phyloP scores from a whole-genome alignment of 2,797 vertebrate species.

The Intellagama lesueurii region DNA sequence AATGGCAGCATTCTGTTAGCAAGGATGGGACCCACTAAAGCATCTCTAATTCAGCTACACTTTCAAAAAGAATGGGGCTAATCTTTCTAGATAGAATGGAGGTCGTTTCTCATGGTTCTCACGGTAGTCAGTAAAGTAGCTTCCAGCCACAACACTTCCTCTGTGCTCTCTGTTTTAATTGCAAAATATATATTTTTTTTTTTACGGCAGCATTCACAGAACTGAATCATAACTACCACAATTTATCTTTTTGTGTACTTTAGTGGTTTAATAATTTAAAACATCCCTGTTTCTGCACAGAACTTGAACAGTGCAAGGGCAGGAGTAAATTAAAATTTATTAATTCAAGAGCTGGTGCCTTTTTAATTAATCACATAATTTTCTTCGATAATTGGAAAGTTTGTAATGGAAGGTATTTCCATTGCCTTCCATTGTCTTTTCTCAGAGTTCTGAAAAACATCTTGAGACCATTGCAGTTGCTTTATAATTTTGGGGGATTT shows the following conservation, averaged over 20 bases:
- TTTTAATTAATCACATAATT: constrained; percentile 24
- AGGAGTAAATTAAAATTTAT: constrained; percentile 67
- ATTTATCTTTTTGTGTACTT: constrained; percentile 52
- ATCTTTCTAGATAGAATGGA: background rate
- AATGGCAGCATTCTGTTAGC: background rate
- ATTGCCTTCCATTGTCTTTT: too few relatives aligned
- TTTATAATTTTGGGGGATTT: background rate
- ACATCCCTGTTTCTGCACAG: constrained; percentile 43
- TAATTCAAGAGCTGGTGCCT: constrained; percentile 62
- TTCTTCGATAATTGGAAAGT: constrained; percentile 18
- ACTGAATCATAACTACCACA: constrained; percentile 11
- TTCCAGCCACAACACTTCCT: background rate
- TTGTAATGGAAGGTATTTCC: background rate
- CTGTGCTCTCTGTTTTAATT: constrained; percentile 1
- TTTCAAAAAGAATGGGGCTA: background rate
- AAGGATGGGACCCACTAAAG: background rate
- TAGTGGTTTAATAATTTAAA: constrained; percentile 63
- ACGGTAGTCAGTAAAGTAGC: background rate
- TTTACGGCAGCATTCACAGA: background rate
- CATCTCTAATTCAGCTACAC: background rate
- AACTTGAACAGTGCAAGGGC: constrained; percentile 55
- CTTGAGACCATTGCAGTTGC: background rate
- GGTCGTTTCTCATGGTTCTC: background rate
- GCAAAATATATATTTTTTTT: background rate
- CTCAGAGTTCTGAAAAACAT: background rate